Evolutionary conservation across 1,140 invertebrate genomes (phyloP).

Genomic region (Drosophila lini): DNA sequence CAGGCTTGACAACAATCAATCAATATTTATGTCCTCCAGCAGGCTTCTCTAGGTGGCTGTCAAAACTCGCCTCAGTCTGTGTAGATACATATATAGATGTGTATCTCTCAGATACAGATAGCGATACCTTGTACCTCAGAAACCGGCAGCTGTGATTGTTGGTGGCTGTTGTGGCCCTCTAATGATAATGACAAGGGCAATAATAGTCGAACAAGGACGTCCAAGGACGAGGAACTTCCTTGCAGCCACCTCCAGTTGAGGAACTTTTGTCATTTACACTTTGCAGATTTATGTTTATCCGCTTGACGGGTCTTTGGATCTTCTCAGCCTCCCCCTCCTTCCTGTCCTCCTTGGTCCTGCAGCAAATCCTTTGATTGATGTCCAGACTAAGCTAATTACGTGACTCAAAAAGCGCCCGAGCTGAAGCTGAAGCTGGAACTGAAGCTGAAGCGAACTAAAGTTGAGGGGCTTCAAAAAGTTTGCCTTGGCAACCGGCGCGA

Average conservation of each 20-base stretch:
- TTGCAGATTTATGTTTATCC: conserved; percentile 78
- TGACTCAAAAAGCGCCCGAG: conserved; percentile 65
- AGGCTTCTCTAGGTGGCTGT: conserved; percentile 60
- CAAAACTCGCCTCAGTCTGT: conserved; percentile 35
- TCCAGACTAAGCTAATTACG: conserved; percentile 77
- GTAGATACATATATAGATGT: conserved; percentile 14
- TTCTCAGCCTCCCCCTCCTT: not conserved
- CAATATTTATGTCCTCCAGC: conserved; percentile 76
- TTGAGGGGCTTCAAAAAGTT: conserved; percentile 61
- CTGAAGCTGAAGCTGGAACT: not conserved
- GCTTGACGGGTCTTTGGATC: conserved; percentile 41
- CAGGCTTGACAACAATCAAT: conserved; percentile 77
- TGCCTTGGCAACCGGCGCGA: conserved; percentile 53
- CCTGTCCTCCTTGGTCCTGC: not conserved
- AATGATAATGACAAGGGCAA: conserved; percentile 81
- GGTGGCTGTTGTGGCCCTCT: conserved; percentile 52
- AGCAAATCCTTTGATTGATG: conserved; percentile 70
- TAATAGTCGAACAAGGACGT: conserved; percentile 67
- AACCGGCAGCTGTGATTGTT: conserved; percentile 50
- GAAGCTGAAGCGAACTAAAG: conserved; percentile 16
- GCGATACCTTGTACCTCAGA: conserved; percentile 9
- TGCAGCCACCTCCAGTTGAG: conserved; percentile 11
- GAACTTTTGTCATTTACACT: conserved; percentile 75
- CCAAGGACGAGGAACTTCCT: conserved; percentile 24
- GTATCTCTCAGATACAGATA: conserved; percentile 12